Evolutionary conservation across 2,888 invertebrate species (phyloP), one percentile per base, ranked within the genome.

Genomic region (Thera britannica): DNA sequence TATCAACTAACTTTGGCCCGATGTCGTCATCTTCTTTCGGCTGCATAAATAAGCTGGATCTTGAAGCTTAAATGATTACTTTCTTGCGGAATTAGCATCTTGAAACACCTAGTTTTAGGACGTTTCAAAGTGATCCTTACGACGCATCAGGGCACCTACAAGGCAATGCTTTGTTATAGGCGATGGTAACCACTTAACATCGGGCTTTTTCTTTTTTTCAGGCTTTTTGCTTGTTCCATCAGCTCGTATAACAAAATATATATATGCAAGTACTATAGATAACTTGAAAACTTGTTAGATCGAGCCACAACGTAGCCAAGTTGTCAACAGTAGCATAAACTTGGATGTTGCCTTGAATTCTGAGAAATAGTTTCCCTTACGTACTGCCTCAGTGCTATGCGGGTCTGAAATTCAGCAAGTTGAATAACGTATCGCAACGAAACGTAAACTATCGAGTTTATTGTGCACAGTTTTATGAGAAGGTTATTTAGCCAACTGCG

Each of bases 291-390:
- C 9, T 35, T 38, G 54, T 55, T 62, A 54, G n/a, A 59, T 67
- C 58, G 58, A 59, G 44, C 62, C 34, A 36, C 46, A 49, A 59
- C 11, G n/a, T 34, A 2, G 9, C 9, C 34, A 48, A 49, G 67
- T 54, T 63, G 62, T 58, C 54, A 55, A 59, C 58, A 49, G 12
- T 62, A 41, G 11, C 55, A 59, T 44, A 55, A 65, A 55, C 41
- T 67, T 62, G 35, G 52, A 55, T 56, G 67, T 59, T 67, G 49
- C 62, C 56, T 59, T 12, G 51, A 48, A 51, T 58, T 62, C 58
- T 55, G 41, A 54, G 62, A 67, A 67, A 67, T 68, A 60, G 59
- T 64, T 67, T 59, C 56, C 23, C 58, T 58, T 36, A 62, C 41
- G 9, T 46, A 9, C 62, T 58, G 49, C 41, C 57, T 36, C 9